Evolutionary conservation across 2,888 invertebrate species (phyloP).

Genomic region (Tetragonisca angustula): DNA sequence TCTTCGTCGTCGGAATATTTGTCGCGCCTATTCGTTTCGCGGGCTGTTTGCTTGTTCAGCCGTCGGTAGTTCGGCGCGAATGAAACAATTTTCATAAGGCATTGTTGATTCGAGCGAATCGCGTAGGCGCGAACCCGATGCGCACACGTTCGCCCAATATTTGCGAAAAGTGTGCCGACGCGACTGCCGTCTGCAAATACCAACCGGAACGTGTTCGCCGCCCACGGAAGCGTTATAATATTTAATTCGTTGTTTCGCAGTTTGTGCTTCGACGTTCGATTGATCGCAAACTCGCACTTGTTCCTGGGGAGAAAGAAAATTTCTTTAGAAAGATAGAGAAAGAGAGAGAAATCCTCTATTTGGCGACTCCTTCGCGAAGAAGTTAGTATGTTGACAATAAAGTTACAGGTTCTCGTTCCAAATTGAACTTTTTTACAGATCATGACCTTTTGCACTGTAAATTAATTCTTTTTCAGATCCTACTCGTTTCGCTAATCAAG

Average conservation of each 20-base stretch:
- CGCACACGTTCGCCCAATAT: conserved; percentile 82
- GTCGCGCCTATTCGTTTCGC: conserved; percentile 34
- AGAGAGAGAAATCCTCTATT: too few relatives aligned
- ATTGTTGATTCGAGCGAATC: conserved; percentile 62
- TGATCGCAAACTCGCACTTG: neutral
- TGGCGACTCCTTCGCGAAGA: too few relatives aligned
- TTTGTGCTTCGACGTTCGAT: conserved; percentile 18
- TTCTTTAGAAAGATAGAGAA: neutral
- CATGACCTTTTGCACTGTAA: too few relatives aligned
- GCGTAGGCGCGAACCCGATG: conserved; percentile 65
- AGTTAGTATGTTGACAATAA: too few relatives aligned
- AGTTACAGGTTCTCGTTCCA: too few relatives aligned
- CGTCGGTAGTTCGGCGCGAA: conserved; percentile 11
- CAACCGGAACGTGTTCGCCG: conserved; percentile 51
- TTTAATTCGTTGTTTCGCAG: conserved; percentile 56
- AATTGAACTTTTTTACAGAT: too few relatives aligned
- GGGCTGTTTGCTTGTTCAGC: conserved; percentile 29
- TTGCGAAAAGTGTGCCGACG: conserved; percentile 77
- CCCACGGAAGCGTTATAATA: conserved; percentile 57
- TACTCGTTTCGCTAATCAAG: too few relatives aligned
- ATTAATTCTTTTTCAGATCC: too few relatives aligned
- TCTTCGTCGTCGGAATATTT: neutral
- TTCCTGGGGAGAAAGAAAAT: too few relatives aligned
- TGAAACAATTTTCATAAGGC: conserved; percentile 60
- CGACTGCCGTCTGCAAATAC: conserved; percentile 51